Percentiles rank a stretch among this genome's conserved stretches.
phyloP scores from a whole-genome alignment of 2,113 vertebrate species.

The Saiga tatarica region DNA sequence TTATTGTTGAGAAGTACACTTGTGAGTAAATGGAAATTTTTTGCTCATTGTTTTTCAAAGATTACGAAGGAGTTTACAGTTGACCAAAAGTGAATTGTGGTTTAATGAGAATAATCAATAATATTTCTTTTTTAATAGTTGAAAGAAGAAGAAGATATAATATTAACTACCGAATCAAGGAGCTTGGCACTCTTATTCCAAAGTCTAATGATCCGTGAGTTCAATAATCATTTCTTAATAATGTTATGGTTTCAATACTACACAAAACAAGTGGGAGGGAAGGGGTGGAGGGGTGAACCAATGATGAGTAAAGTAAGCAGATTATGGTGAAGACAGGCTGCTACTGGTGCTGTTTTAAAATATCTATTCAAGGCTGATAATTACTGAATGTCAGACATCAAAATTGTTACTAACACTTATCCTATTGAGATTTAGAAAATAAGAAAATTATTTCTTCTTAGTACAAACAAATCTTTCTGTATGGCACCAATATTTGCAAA shows the following conservation, averaged over 20 bases:
- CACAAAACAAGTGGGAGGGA: neutral
- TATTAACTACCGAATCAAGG: slow-evolving; percentile 99
- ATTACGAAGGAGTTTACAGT: slow-evolving; percentile 52
- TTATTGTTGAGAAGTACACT: neutral
- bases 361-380: neutral
- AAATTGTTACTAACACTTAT: neutral
- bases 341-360: neutral
- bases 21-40: neutral
- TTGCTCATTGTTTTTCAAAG: neutral
- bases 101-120: slow-evolving; percentile 73
- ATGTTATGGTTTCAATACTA: slow-evolving; percentile 68
- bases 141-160: slow-evolving; percentile 98
- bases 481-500: neutral
- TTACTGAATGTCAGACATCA: neutral
- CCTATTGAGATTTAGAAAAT: neutral
- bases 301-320: slow-evolving; percentile 10
- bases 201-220: slow-evolving; percentile 99
- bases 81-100: slow-evolving; percentile 42
- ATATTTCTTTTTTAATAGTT: slow-evolving; percentile 86
- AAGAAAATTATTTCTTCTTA: neutral
- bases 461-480: neutral
- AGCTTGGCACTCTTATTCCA: slow-evolving; percentile 98
- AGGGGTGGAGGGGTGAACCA: neutral
- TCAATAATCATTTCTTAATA: slow-evolving; percentile 75
- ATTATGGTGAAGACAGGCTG: neutral